These are phyloP conservation scores for Tiaroga cobitis DNA, from an alignment of 2,797 vertebrate genomes.

Conservation along the genomic window DNA sequence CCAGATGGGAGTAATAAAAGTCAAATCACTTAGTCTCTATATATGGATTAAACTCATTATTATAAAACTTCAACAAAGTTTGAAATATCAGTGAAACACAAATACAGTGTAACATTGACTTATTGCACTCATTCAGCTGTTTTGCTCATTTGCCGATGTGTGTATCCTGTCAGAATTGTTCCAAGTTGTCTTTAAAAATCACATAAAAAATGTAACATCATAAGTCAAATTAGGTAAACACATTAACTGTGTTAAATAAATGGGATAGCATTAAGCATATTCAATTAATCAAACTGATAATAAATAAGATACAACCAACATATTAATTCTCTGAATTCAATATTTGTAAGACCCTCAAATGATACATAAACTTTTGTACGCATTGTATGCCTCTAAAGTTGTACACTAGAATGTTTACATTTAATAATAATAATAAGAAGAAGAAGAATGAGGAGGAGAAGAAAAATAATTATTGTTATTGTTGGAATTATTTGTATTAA, in stretches of 20 bases:
- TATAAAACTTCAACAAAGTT: background rate
- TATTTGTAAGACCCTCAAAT: background rate
- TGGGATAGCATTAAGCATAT: background rate
- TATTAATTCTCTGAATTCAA: background rate
- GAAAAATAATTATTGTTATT: background rate
- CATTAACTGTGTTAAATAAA: constrained; percentile 11
- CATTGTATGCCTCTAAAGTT: background rate
- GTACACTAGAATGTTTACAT: background rate
- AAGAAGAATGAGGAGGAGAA: rapidly evolving
- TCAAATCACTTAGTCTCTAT: background rate
- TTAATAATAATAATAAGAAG: background rate
- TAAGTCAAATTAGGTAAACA: constrained; percentile 1
- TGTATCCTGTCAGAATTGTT: constrained; percentile 15
- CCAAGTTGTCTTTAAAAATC: background rate
- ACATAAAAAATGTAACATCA: background rate
- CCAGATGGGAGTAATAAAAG: constrained; percentile 15
- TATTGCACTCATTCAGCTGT: constrained; percentile 19
- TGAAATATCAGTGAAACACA: background rate
- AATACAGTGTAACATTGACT: background rate
- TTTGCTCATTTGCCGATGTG: constrained; percentile 12
- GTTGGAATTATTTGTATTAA: background rate
- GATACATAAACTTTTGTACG: background rate
- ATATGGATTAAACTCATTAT: constrained; percentile 1
- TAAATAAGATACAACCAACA: background rate
- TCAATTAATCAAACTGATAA: background rate